A percentile compares a stretch with the other conserved stretches of the same genome.
Evolutionary conservation across 1,140 invertebrate species (phyloP).

Genomic region (Leguminivora glycinivorella): DNA sequence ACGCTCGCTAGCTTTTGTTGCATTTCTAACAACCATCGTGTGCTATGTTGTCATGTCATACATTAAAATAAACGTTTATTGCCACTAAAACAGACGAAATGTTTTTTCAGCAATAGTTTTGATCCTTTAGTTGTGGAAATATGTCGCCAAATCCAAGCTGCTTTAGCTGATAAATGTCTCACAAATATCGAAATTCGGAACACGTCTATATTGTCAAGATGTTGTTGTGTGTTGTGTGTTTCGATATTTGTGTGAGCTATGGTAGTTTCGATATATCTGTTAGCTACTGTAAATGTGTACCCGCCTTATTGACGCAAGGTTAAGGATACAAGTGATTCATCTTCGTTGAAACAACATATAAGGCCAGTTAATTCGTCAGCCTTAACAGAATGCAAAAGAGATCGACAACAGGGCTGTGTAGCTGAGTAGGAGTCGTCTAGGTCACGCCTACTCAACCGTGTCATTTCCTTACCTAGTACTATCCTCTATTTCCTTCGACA

Average conservation of each 20-base stretch:
- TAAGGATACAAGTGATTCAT: conserved; percentile 8
- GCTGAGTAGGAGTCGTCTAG: conserved; percentile 30
- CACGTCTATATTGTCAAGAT: too few species aligned
- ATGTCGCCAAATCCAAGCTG: too few species aligned
- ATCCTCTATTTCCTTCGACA: conserved; percentile 9
- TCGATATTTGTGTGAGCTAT: too few species aligned
- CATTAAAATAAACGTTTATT: conserved; percentile 4
- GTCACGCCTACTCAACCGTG: conserved; percentile 32
- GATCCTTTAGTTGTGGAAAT: neutral
- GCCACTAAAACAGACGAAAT: neutral
- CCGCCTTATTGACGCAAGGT: neutral
- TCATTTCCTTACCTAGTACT: conserved; percentile 8
- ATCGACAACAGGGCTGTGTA: neutral
- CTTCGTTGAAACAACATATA: neutral
- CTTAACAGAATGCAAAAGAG: conserved; percentile 9
- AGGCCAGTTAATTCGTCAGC: conserved; percentile 1
- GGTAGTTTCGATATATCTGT: too few species aligned
- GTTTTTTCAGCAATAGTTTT: neutral
- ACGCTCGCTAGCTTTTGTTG: conserved; percentile 11
- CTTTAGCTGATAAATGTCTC: too few species aligned
- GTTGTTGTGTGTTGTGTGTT: too few species aligned
- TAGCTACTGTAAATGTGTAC: too few species aligned
- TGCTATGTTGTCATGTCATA: conserved; percentile 2
- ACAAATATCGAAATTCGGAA: too few species aligned
- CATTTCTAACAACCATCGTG: neutral